A percentile compares a stretch with the other conserved stretches of the same genome.
Evolutionary conservation across 2,113 vertebrate genomes (phyloP).

Genomic region (Turnix velox): DNA sequence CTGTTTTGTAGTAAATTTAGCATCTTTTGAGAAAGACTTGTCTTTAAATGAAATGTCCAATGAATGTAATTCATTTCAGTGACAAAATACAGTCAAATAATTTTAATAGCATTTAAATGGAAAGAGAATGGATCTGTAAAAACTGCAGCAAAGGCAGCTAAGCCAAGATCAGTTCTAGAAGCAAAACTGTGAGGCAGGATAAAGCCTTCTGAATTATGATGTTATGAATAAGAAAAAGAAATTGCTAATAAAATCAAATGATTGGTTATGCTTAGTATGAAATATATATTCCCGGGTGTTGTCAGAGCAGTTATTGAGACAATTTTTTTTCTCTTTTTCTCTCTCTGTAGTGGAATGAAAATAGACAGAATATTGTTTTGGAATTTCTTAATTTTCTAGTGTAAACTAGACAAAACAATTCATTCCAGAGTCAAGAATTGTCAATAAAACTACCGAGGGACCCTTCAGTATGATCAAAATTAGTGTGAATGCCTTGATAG

Average conservation of each 20-base stretch:
- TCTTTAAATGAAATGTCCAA: slow-evolving; percentile 43
- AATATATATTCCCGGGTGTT: background rate
- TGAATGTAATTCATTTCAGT: slow-evolving; percentile 16
- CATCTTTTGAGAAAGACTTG: background rate
- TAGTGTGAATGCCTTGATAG: background rate
- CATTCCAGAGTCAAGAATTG: background rate
- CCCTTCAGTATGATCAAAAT: fast-evolving
- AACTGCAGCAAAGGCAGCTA: background rate
- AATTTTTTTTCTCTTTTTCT: background rate
- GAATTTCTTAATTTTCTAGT: background rate
- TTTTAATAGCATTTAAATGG: background rate
- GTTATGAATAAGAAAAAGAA: background rate
- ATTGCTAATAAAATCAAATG: background rate
- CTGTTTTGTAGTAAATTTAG: slow-evolving; percentile 48
- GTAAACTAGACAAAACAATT: background rate
- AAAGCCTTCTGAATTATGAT: background rate
- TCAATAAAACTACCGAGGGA: background rate
- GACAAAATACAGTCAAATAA: slow-evolving; percentile 16
- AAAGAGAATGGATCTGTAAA: background rate
- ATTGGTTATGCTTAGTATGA: background rate
- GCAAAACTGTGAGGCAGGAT: background rate
- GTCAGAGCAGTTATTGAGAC: background rate
- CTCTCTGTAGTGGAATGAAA: background rate
- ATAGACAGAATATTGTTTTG: background rate
- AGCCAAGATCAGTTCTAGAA: background rate